Evolutionary conservation across 30 jellyfish, hydroid and myxozoan species (phyloP).

Genomic region (Cassiopea andromeda): DNA sequence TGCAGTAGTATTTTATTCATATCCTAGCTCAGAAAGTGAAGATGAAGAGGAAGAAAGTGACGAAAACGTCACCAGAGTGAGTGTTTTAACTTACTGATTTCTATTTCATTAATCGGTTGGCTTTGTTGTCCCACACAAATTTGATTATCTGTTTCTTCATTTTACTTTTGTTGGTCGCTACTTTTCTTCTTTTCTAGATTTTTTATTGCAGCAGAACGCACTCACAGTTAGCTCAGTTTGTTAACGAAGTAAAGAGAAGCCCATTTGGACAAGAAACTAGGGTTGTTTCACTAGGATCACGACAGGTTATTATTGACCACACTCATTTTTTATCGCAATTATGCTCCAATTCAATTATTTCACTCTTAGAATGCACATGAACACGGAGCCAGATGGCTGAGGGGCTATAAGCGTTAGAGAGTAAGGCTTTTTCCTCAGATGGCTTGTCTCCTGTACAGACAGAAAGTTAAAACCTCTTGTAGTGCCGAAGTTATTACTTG

Average conservation of each 20-base stretch:
- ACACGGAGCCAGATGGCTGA: too few relatives aligned
- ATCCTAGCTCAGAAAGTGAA: slow-evolving; percentile 72
- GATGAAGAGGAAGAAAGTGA: slow-evolving; percentile 65
- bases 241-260: slow-evolving; percentile 87
- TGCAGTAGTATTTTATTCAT: not conserved
- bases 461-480: too few relatives aligned
- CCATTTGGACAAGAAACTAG: slow-evolving; percentile 74
- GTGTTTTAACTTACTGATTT: not conserved
- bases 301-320: slow-evolving; percentile 70
- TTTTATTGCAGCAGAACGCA: slow-evolving; percentile 98
- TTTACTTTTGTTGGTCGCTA: not conserved
- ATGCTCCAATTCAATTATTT: too few relatives aligned
- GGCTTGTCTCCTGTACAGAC: too few relatives aligned
- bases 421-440: too few relatives aligned
- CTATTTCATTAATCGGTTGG: not conserved
- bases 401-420: too few relatives aligned
- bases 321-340: too few relatives aligned
- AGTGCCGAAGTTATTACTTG: too few relatives aligned
- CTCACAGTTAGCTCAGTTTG: slow-evolving; percentile 94
- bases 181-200: slow-evolving; percentile 52
- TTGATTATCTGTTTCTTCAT: not conserved
- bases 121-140: too few relatives aligned
- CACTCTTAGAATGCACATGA: too few relatives aligned
- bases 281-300: slow-evolving; percentile 88
- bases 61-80: slow-evolving; percentile 40